Conservation (phyloP, 2,888 invertebrate species). For the Torymus aiolomorphi region DNA sequence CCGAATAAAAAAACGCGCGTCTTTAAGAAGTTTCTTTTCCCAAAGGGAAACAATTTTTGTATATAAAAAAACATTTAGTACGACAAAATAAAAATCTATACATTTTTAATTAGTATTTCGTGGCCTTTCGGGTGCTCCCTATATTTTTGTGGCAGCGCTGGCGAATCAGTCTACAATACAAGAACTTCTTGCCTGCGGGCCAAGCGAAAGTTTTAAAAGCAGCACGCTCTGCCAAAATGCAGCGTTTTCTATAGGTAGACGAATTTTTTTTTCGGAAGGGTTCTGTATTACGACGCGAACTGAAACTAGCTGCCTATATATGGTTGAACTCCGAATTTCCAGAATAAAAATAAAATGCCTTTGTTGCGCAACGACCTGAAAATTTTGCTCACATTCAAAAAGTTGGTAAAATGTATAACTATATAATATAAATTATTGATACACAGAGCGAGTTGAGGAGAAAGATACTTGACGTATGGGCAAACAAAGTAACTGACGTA, state of each 20-base stretch:
- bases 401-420: too few relatives aligned
- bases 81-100: too few relatives aligned
- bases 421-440: too few relatives aligned
- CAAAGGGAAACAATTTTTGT: too few relatives aligned
- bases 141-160: background rate
- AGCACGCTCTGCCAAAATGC: slow-evolving; percentile 37
- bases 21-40: too few relatives aligned
- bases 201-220: slow-evolving; percentile 35
- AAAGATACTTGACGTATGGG: background rate
- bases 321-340: slow-evolving; percentile 4
- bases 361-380: slow-evolving; percentile 19
- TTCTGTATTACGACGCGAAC: background rate
- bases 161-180: background rate
- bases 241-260: slow-evolving; percentile 5
- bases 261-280: slow-evolving; percentile 13
- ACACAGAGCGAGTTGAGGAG: background rate
- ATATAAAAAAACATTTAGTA: too few relatives aligned
- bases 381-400: background rate
- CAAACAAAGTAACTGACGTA: background rate
- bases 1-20: too few relatives aligned
- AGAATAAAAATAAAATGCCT: slow-evolving; percentile 29
- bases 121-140: background rate
- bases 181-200: slow-evolving; percentile 14
- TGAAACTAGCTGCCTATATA: slow-evolving; percentile 2
- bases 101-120: background rate